Percentiles rank a stretch among this genome's conserved stretches.
These are phyloP conservation scores for Siniperca obscura DNA, from an alignment of 2,797 vertebrate genomes.

Conservation along the genomic window DNA sequence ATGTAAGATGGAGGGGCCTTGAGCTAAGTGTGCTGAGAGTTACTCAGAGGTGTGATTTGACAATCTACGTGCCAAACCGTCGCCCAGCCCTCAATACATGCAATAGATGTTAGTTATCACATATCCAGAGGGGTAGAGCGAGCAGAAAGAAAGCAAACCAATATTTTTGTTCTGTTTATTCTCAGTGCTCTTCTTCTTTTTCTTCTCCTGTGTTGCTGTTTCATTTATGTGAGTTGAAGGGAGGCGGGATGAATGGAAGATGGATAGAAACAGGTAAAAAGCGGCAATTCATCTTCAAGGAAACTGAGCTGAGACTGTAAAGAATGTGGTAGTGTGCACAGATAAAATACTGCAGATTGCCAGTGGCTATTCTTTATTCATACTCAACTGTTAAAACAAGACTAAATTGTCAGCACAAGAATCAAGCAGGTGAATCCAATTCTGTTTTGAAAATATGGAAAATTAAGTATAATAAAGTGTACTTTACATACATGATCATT, in stretches of 20 bases:
- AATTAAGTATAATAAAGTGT: not conserved
- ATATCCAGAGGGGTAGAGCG: conserved; percentile 73
- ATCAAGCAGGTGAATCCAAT: conserved; percentile 9
- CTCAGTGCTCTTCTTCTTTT: conserved; percentile 46
- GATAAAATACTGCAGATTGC: conserved; percentile 38
- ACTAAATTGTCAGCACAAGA: not conserved
- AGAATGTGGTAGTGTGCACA: conserved; percentile 23
- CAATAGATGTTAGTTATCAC: conserved; percentile 72
- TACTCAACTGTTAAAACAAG: conserved; percentile 4
- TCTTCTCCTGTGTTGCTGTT: conserved; percentile 64
- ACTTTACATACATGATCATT: not conserved
- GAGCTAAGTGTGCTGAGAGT: conserved; percentile 77
- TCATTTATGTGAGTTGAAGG: conserved; percentile 66
- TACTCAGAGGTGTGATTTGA: conserved; percentile 82
- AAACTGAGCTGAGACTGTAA: conserved; percentile 54
- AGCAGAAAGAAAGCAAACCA: conserved; percentile 68
- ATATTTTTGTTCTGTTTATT: conserved; percentile 71
- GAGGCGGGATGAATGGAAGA: conserved; percentile 50
- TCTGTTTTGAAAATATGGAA: not conserved
- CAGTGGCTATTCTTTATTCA: conserved; percentile 36
- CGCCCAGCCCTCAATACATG: conserved; percentile 66
- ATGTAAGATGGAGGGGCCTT: conserved; percentile 81
- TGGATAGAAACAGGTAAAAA: conserved; percentile 69
- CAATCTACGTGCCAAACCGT: conserved; percentile 77
- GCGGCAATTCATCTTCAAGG: conserved; percentile 76